Evolutionary conservation across 2,888 invertebrate genomes (phyloP).

Genomic region (Epistrophe eligans): DNA sequence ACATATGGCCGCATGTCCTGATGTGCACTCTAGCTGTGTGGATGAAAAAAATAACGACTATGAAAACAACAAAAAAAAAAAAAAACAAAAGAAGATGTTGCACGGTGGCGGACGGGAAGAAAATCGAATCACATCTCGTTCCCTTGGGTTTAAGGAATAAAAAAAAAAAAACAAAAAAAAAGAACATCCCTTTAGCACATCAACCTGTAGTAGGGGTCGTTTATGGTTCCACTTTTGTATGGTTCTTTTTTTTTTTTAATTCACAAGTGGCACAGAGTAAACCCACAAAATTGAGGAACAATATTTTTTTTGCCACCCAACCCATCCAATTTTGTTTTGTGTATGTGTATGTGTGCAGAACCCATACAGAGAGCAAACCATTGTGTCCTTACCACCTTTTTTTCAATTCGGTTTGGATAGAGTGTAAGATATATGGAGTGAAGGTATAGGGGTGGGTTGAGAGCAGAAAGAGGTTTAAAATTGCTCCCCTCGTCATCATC

Average conservation of each 20-base stretch:
- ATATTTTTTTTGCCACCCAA: conserved; percentile 52
- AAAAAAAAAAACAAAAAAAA: conserved; percentile 32
- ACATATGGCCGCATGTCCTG: conserved; percentile 69
- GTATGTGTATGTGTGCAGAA: conserved; percentile 11
- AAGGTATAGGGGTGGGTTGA: conserved; percentile 3
- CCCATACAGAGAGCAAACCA: conserved; percentile 60
- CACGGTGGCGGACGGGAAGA: background rate
- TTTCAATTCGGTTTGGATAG: background rate
- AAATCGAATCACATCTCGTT: conserved; percentile 61
- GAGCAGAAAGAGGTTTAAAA: conserved; percentile 56
- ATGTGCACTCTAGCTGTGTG: conserved; percentile 35
- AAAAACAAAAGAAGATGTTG: conserved; percentile 44
- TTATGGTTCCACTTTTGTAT: conserved; percentile 37
- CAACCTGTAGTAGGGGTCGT: conserved; percentile 55
- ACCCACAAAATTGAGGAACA: conserved; percentile 75
- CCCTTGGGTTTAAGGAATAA: conserved; percentile 37
- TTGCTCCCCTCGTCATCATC: conserved; percentile 52
- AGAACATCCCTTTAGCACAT: conserved; percentile 38
- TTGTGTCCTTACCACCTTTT: conserved; percentile 75
- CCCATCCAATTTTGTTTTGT: conserved; percentile 10
- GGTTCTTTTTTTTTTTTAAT: conserved; percentile 60
- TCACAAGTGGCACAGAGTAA: conserved; percentile 75
- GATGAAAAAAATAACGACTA: conserved; percentile 63
- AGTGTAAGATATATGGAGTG: background rate
- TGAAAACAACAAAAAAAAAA: conserved; percentile 51